Evolutionary conservation across 2,888 invertebrate genomes (phyloP), one percentile per base, ranked within the genome.

Genomic region (Cheilosia urbana): DNA sequence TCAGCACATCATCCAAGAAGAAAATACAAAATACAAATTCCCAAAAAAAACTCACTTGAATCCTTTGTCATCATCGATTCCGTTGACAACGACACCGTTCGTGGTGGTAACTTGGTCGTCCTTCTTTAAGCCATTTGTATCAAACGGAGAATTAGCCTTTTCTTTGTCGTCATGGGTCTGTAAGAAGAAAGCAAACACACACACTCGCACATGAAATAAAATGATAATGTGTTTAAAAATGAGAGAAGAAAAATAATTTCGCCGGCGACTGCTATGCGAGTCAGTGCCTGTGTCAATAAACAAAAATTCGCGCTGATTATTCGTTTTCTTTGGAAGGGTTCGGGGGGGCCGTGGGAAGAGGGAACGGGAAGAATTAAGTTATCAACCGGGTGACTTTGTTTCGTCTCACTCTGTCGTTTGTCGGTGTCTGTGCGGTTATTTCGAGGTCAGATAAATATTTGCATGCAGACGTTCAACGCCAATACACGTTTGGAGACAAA

Each of bases 41-140:
- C 42, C 37, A 21, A 40, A 24, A 47, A 47, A 30, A 34, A 95
- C 96, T 96, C 92, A 97, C 97, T 97, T 97, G 93, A 97, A 97
- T 89, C 96, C 96, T 93, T 97, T 97, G 90, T 97, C 97, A 90
- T 98, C 98, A 89, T 97, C 97, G 88, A 97, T 93, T 88, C 95
- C 95, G 92, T 96, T 96, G 91, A 93, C 93, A 77, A 92, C 91
- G 73, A 91, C 91, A 88, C 94, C 94, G 79, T 95, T 95, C 90
- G 94, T 94, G 87, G 94, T 93, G 90, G 94, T 92, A 87, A 90
- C 91, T 90, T 91, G 92, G 89, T 93, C 93, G 89, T 94, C 93
- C 91, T 94, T 93, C 89, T 92, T 92, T 88, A 93, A 87, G 60
- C 92, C 92, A 88, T 92, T 93, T 88, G 92, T 90, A 87, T 93